These are phyloP conservation scores for Cryptoleucopteryx plumbea DNA, from an alignment of 2,113 vertebrate species.

Conservation along the genomic window DNA sequence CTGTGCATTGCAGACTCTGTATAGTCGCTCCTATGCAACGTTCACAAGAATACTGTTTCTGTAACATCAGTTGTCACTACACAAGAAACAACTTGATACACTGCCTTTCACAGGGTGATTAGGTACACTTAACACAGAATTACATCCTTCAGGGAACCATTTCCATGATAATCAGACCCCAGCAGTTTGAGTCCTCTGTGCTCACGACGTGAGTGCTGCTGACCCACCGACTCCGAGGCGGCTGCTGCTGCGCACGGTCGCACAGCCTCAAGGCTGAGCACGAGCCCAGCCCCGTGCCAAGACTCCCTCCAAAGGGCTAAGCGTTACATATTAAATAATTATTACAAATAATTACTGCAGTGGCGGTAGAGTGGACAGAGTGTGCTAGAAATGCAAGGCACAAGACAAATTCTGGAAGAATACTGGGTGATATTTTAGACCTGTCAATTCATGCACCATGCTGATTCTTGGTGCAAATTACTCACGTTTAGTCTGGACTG, in stretches of 20 bases:
- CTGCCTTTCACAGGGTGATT: not conserved
- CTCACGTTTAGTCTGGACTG: not conserved
- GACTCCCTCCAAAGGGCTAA: not conserved
- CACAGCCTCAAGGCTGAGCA: not conserved
- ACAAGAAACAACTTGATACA: not conserved
- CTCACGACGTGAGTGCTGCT: rapidly evolving
- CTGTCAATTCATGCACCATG: not conserved
- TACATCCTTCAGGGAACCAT: not conserved
- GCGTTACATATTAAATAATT: not conserved
- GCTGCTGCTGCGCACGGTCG: rapidly evolving
- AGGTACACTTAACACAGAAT: too few species aligned
- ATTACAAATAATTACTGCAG: not conserved
- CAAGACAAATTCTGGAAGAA: not conserved
- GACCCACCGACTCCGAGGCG: not conserved
- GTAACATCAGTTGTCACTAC: not conserved
- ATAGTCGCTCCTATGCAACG: rapidly evolving
- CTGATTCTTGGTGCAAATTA: not conserved
- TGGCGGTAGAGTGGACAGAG: not conserved
- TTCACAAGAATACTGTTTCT: not conserved
- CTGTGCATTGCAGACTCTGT: not conserved
- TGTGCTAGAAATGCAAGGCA: not conserved
- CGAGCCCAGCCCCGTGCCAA: rapidly evolving
- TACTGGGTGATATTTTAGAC: not conserved
- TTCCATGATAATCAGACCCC: rapidly evolving
- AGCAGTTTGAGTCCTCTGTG: rapidly evolving